phyloP scores from a whole-genome alignment of 2,797 vertebrate genomes.

The Gallirallus australis region DNA sequence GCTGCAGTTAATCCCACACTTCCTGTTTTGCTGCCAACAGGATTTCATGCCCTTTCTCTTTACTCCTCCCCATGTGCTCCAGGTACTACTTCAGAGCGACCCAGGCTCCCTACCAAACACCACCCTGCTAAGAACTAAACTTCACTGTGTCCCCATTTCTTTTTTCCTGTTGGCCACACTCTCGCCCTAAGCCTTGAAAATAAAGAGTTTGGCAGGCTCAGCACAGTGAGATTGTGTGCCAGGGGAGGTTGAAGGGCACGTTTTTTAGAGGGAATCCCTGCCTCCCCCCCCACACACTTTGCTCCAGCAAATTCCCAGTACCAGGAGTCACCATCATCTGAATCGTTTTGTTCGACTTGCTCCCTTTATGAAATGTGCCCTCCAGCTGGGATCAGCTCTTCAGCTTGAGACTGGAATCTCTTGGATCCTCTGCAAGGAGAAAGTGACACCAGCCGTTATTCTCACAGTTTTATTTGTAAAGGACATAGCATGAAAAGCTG shows the following conservation, averaged over 20 bases:
- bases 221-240: neutral
- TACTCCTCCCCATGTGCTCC: neutral
- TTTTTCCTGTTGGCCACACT: accelerated
- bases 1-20: neutral
- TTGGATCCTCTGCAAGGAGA: slow-evolving; percentile 7
- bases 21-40: neutral
- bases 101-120: accelerated
- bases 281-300: accelerated
- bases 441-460: slow-evolving; percentile 64
- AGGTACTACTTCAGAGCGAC: neutral
- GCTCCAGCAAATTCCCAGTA: neutral
- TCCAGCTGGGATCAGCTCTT: neutral
- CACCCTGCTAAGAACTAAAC: neutral
- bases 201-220: neutral
- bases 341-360: neutral
- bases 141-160: neutral
- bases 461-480: slow-evolving; percentile 85
- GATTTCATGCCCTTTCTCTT: neutral
- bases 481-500: slow-evolving; percentile 83
- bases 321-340: neutral
- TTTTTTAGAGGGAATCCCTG: neutral
- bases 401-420: accelerated
- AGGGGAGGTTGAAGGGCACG: neutral
- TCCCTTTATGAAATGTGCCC: neutral
- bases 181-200: neutral